phyloP scores from a whole-genome alignment of 2,797 vertebrate species.

The Enoplosus armatus region DNA sequence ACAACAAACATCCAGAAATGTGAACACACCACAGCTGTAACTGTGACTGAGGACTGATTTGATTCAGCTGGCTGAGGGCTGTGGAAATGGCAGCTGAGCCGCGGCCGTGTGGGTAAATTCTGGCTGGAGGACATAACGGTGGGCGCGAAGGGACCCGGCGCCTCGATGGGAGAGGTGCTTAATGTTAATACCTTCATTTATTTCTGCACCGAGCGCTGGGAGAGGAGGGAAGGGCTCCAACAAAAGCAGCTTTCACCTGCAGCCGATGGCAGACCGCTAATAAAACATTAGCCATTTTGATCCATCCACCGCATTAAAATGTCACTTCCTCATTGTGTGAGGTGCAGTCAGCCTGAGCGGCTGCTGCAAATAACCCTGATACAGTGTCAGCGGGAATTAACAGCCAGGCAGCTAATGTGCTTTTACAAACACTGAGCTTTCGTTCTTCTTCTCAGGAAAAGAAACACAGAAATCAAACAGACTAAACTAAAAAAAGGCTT shows the following conservation, averaged over 20 bases:
- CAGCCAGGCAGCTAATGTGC: slow-evolving; percentile 33
- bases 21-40: slow-evolving; percentile 22
- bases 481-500: too few species aligned
- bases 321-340: slow-evolving; percentile 72
- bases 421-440: slow-evolving; percentile 7
- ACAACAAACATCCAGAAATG: slow-evolving; percentile 13
- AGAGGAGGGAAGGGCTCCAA: slow-evolving; percentile 51
- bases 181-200: slow-evolving; percentile 81
- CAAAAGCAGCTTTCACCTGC: slow-evolving; percentile 77
- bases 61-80: slow-evolving; percentile 31
- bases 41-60: slow-evolving; percentile 31
- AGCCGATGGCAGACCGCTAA: slow-evolving; percentile 68
- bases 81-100: slow-evolving; percentile 26
- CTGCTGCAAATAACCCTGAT: slow-evolving; percentile 36
- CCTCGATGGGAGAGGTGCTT: slow-evolving; percentile 70
- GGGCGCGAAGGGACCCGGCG: slow-evolving; percentile 24
- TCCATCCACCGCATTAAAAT: slow-evolving; percentile 72
- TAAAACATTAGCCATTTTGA: slow-evolving; percentile 81
- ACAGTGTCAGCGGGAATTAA: slow-evolving; percentile 52
- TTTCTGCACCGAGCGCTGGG: slow-evolving; percentile 49
- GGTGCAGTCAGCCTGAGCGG: slow-evolving; percentile 42
- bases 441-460: slow-evolving; percentile 13
- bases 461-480: slow-evolving; percentile 24
- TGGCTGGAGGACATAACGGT: slow-evolving; percentile 65
- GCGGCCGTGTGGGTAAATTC: slow-evolving; percentile 54